Base-by-base conservation (phyloP, 1,140 invertebrate genomes). In the Paralvinella palmiformis region DNA sequence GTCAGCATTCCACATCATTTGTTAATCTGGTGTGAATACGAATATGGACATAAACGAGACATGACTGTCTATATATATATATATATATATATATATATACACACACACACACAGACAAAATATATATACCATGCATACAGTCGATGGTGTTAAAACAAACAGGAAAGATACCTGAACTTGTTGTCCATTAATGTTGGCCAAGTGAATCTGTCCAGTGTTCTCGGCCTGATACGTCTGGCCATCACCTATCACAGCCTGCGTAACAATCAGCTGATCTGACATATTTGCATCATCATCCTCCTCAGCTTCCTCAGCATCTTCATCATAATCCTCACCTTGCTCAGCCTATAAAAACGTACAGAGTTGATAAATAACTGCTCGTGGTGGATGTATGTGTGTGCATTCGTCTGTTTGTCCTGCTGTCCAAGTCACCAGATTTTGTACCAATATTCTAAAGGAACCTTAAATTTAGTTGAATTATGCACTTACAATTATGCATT, bases 131-230 rank as follows among this genome's bases (percentile, higher is more conserved):
- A 41, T n/a, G 37, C 10, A 41, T 41, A 41, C 10, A 41, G 10
- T 41, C 10, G 10, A 41, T 41, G n/a, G 10, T n/a, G n/a, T 10
- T n/a, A 10, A 41, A 41, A 41, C 82, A 92, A 89, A 3, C 92
- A 78, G 13, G 92, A n/a, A n/a, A n/a, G n/a, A n/a, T n/a, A n/a
- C 90, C 5, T 92, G 90, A 69, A 91, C 92, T 71, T 91, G 89
- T 64, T 91, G 88, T 22, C 61, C 10, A 48, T 36, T 27, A 22
- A 24, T 3, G 31, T 5, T 37, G 36, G 56, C 5, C n/a, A 22
- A 2, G 5, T 64, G 29, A 22, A 52, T 65, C 29, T 13, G 24
- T 15, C 60, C 31, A 58, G 33, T 22, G 57, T 36, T 13, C 36
- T 15, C 7, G 32, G 27, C 27, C 55, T 66, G 57, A 32, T 29